Conservation (phyloP, 2,888 invertebrate genomes). For the Agelastica alni region DNA sequence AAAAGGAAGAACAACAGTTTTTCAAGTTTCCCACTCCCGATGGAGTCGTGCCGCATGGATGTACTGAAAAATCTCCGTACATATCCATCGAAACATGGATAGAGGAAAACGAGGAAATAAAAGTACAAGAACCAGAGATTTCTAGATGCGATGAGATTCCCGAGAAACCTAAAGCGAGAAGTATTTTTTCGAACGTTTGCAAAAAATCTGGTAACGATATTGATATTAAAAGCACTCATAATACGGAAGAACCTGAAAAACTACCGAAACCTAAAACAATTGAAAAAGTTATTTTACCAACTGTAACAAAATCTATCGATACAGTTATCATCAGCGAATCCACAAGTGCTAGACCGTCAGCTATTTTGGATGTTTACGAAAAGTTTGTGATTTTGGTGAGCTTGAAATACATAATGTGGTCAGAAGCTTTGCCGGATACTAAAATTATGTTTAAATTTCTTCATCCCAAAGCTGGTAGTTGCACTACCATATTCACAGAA, state of each 20-base stretch:
- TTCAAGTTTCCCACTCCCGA: slow-evolving; percentile 46
- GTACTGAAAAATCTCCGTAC: slow-evolving; percentile 42
- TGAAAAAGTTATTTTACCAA: slow-evolving; percentile 10
- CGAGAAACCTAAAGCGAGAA: slow-evolving; percentile 28
- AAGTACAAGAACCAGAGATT: background rate
- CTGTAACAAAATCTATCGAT: slow-evolving; percentile 36
- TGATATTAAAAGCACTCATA: background rate
- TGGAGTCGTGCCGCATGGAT: slow-evolving; percentile 42
- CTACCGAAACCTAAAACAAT: background rate
- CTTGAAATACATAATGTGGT: slow-evolving; percentile 44
- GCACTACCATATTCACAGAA: slow-evolving; percentile 42
- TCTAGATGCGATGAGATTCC: slow-evolving; percentile 18
- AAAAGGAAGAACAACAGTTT: slow-evolving; percentile 36
- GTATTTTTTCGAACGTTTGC: slow-evolving; percentile 32
- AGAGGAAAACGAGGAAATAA: slow-evolving; percentile 25
- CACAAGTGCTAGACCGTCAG: slow-evolving; percentile 29
- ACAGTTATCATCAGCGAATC: slow-evolving; percentile 37
- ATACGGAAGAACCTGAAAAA: slow-evolving; percentile 12
- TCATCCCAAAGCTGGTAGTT: slow-evolving; percentile 49
- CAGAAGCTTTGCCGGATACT: slow-evolving; percentile 32
- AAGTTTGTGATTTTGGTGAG: slow-evolving; percentile 47
- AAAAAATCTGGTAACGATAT: slow-evolving; percentile 15
- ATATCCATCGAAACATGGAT: slow-evolving; percentile 45
- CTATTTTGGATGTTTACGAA: slow-evolving; percentile 35
- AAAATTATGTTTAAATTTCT: slow-evolving; percentile 47